Conservation (phyloP, 92 coral and sea anemone genomes). For the Nematostella vectensis region DNA sequence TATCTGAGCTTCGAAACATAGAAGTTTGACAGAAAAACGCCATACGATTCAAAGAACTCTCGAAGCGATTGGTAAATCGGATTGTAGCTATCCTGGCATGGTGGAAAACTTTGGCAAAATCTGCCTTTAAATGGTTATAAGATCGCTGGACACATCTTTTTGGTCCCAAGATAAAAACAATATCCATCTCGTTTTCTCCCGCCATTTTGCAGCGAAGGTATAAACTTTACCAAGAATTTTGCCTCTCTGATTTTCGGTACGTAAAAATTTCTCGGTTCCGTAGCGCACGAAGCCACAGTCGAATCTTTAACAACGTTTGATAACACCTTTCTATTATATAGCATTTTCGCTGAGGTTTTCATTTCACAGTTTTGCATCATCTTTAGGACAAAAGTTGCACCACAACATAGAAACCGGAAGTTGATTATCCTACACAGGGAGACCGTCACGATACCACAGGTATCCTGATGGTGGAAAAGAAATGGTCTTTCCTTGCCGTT, state of each 20-base stretch:
- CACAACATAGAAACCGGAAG: not conserved
- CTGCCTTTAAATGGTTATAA: not conserved
- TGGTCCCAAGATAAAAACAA: constrained; percentile 7
- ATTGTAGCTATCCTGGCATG: not conserved
- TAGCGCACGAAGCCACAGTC: not conserved
- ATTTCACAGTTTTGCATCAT: not conserved
- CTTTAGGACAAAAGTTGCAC: not conserved
- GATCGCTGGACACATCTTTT: not conserved
- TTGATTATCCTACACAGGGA: not conserved
- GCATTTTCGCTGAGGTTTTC: not conserved
- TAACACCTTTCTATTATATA: not conserved
- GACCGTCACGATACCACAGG: too few relatives aligned
- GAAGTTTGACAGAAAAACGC: not conserved
- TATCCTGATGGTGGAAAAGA: too few relatives aligned
- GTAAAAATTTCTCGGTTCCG: too few relatives aligned
- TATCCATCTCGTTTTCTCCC: constrained; percentile 6
- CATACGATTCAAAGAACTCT: not conserved
- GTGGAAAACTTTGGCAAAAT: not conserved
- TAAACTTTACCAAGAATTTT: not conserved
- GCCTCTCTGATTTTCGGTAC: too few relatives aligned
- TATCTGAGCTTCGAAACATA: not conserved
- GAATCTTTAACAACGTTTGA: not conserved
- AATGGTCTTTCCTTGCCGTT: too few relatives aligned
- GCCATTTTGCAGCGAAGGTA: too few relatives aligned
- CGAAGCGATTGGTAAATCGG: not conserved